A percentile compares a stretch with the other conserved stretches of the same genome.
These are phyloP conservation scores for Drosophila suboccidentalis DNA, from an alignment of 2,888 invertebrate genomes.

Conservation along the genomic window DNA sequence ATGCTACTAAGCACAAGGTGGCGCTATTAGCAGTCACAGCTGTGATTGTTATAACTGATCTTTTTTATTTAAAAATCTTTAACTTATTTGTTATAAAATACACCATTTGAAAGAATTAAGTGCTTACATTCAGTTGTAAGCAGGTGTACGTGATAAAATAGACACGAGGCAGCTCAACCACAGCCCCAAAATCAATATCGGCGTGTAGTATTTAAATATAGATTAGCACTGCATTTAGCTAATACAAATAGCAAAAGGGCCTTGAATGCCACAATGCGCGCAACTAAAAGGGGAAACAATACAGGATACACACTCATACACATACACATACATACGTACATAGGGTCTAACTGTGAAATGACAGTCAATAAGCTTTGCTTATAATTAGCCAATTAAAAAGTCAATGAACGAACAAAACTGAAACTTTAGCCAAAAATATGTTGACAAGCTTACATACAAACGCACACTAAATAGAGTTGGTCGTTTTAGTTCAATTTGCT, in stretches of 20 bases:
- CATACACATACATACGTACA: background rate
- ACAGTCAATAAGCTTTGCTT: slow-evolving; percentile 7
- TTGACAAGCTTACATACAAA: slow-evolving; percentile 38
- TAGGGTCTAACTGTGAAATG: background rate
- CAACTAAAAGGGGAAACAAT: slow-evolving; percentile 9
- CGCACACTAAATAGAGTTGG: background rate
- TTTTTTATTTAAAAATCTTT: background rate
- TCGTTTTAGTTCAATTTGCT: background rate
- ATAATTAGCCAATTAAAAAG: slow-evolving; percentile 55
- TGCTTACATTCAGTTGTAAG: slow-evolving; percentile 7
- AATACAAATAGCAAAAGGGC: slow-evolving; percentile 16
- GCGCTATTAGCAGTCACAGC: slow-evolving; percentile 3
- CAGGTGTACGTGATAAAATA: slow-evolving; percentile 49
- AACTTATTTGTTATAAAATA: background rate
- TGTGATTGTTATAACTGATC: background rate
- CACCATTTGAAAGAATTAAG: background rate
- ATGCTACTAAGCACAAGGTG: slow-evolving; percentile 8
- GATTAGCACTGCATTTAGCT: slow-evolving; percentile 32
- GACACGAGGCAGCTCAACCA: slow-evolving; percentile 33
- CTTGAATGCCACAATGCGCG: slow-evolving; percentile 36
- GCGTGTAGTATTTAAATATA: slow-evolving; percentile 44
- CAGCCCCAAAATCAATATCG: slow-evolving; percentile 32
- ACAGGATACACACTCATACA: background rate
- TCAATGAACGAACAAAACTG: slow-evolving; percentile 50
- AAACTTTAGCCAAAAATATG: slow-evolving; percentile 18